Percentiles rank a stretch among this genome's conserved stretches.
These are phyloP conservation scores for Vanacampus margaritifer DNA, from an alignment of 2,113 vertebrate species.

Conservation along the genomic window DNA sequence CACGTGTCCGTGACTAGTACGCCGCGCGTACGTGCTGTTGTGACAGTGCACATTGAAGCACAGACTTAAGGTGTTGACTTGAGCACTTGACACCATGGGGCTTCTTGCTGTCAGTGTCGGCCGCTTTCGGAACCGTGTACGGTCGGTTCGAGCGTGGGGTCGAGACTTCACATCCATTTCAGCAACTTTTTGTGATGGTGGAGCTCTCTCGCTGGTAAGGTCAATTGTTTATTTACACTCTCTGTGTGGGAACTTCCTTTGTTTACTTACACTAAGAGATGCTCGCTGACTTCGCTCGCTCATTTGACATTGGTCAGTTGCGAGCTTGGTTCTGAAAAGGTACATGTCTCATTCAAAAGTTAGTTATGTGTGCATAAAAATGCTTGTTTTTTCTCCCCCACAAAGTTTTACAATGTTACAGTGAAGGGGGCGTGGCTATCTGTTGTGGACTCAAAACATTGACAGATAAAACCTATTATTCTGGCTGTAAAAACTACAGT, in stretches of 20 bases:
- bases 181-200: neutral
- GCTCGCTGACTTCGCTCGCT: neutral
- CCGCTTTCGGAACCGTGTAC: slow-evolving; percentile 27
- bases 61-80: no score
- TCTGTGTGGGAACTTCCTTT: neutral
- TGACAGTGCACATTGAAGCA: neutral
- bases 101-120: slow-evolving; percentile 24
- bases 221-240: slow-evolving; percentile 13
- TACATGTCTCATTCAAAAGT: neutral
- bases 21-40: neutral
- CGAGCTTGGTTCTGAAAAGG: neutral
- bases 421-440: neutral
- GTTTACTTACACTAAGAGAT: neutral
- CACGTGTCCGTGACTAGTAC: no score
- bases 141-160: slow-evolving; percentile 25
- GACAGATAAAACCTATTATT: no score
- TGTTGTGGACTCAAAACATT: no score
- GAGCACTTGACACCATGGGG: slow-evolving; percentile 27
- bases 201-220: slow-evolving; percentile 20
- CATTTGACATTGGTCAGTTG: neutral
- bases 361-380: no score
- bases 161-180: slow-evolving; percentile 16
- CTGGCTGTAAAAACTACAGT: no score
- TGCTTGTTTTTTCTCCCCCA: neutral
- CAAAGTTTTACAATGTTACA: neutral